phyloP scores from a whole-genome alignment of 1,140 invertebrate species.

The Nymphalis io region DNA sequence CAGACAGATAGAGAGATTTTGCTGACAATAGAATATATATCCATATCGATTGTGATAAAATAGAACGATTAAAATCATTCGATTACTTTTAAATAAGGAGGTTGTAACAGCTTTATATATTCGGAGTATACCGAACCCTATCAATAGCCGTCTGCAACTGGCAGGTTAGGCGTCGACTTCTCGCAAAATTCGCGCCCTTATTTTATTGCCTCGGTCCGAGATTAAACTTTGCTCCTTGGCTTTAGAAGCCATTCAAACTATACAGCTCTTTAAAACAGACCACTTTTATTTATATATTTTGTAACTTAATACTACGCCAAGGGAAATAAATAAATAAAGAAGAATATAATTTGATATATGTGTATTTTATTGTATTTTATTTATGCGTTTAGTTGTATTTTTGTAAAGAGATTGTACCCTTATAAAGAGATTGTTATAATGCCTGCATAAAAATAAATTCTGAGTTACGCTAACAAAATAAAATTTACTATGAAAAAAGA shows the following conservation, averaged over 20 bases:
- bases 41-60: neutral
- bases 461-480: too few relatives aligned
- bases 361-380: too few relatives aligned
- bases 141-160: constrained; percentile 77
- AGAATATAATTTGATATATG: too few relatives aligned
- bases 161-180: constrained; percentile 71
- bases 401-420: too few relatives aligned
- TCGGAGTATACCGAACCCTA: constrained; percentile 63
- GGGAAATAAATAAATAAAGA: neutral
- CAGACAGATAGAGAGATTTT: too few relatives aligned
- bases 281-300: neutral
- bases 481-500: too few relatives aligned
- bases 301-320: constrained; percentile 3
- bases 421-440: too few relatives aligned
- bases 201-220: constrained; percentile 78
- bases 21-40: too few relatives aligned
- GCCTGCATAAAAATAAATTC: too few relatives aligned
- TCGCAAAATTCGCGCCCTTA: constrained; percentile 74
- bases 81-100: neutral
- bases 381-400: too few relatives aligned
- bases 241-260: constrained; percentile 53
- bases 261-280: neutral
- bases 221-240: constrained; percentile 70
- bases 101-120: constrained; percentile 55
- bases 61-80: neutral